These are phyloP conservation scores for Hydrozoanthus gracilis DNA, from an alignment of 92 coral and sea anemone genomes.

Conservation along the genomic window DNA sequence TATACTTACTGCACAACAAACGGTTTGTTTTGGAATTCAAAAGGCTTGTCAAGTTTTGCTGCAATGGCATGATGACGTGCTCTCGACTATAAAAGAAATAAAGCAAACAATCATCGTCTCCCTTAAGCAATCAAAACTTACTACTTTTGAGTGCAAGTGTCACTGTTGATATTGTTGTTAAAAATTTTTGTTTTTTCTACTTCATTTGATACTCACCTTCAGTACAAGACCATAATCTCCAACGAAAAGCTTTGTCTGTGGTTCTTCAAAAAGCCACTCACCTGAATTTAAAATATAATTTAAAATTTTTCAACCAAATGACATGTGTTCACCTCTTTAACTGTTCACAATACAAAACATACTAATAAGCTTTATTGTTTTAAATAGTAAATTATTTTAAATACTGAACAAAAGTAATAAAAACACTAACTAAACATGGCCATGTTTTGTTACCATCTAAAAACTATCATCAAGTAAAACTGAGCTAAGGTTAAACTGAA, in stretches of 20 bases:
- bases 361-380: no score
- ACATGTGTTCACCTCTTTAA: no score
- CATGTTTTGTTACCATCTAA: no score
- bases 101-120: background rate
- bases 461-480: no score
- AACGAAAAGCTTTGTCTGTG: slow-evolving; percentile 73
- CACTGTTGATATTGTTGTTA: background rate
- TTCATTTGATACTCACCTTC: slow-evolving; percentile 64
- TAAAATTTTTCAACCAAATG: no score
- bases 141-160: background rate
- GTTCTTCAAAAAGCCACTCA: slow-evolving; percentile 94
- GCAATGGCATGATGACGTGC: slow-evolving; percentile 99
- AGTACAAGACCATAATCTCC: slow-evolving; percentile 95
- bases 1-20: slow-evolving; percentile 92
- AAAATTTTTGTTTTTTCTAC: background rate
- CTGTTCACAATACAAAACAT: no score
- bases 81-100: slow-evolving; percentile 72
- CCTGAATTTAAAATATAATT: slow-evolving; percentile 53
- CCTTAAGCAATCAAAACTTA: background rate
- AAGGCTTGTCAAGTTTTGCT: slow-evolving; percentile 74
- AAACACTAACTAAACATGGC: no score
- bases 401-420: no score
- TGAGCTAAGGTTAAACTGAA: no score
- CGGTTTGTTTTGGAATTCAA: slow-evolving; percentile 91
- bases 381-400: no score